A percentile compares a stretch with the other conserved stretches of the same genome.
phyloP scores from a whole-genome alignment of 2,113 vertebrate genomes.

The Dicerorhinus sumatrensis region DNA sequence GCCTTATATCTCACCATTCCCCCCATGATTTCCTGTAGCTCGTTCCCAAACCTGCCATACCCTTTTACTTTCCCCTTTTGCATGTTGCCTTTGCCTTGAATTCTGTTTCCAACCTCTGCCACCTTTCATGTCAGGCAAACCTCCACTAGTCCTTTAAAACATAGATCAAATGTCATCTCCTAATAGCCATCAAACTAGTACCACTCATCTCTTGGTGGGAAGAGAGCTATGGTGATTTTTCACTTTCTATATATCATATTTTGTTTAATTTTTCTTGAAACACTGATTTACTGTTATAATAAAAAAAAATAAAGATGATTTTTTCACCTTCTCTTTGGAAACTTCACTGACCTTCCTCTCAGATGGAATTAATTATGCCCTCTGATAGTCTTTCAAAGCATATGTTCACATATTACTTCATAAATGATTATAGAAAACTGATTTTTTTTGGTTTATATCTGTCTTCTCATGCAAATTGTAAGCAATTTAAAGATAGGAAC shows the following conservation, averaged over 20 bases:
- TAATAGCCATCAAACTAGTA: background rate
- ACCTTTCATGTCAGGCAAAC: background rate
- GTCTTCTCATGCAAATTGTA: constrained; percentile 23
- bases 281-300: background rate
- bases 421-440: background rate
- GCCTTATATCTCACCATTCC: background rate
- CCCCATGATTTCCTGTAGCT: background rate
- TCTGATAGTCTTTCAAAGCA: background rate
- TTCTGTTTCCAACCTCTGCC: background rate
- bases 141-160: background rate
- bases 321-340: constrained; percentile 28
- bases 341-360: background rate
- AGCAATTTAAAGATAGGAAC: background rate
- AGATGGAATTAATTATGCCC: constrained; percentile 22
- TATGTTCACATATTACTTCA: constrained; percentile 3
- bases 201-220: background rate
- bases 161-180: background rate
- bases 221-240: background rate
- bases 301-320: background rate
- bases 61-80: background rate
- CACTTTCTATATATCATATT: background rate
- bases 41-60: background rate
- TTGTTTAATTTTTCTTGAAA: constrained; percentile 44
- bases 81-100: background rate
- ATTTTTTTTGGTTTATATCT: background rate